Percentiles rank a stretch among this genome's conserved stretches.
Conservation (phyloP, 2,888 invertebrate genomes). For the Andrena dorsata region DNA sequence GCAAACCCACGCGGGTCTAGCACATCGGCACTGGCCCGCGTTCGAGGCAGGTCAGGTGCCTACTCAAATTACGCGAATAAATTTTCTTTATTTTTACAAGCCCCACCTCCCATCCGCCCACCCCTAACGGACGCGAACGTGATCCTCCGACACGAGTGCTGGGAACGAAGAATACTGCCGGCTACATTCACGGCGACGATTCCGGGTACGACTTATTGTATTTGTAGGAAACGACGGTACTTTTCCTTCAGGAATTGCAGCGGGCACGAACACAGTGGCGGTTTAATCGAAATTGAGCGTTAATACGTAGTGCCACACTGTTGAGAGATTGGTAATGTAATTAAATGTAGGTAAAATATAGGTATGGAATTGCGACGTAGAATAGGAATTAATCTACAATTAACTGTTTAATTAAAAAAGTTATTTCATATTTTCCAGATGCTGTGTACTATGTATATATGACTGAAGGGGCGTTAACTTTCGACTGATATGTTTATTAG, state of each 20-base stretch:
- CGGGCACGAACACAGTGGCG: neutral
- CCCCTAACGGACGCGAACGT: slow-evolving; percentile 45
- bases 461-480: too few species aligned
- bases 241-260: neutral
- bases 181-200: slow-evolving; percentile 70
- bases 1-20: slow-evolving; percentile 24
- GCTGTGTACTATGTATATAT: too few species aligned
- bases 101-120: slow-evolving; percentile 38
- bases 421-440: too few species aligned
- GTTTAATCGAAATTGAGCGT: neutral
- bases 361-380: too few species aligned
- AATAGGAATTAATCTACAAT: too few species aligned
- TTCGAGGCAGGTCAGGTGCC: slow-evolving; percentile 59
- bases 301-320: too few species aligned
- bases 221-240: slow-evolving; percentile 2
- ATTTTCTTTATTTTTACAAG: slow-evolving; percentile 83
- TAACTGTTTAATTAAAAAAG: too few species aligned
- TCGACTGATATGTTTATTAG: too few species aligned
- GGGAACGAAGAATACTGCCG: slow-evolving; percentile 43
- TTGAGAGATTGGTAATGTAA: too few species aligned
- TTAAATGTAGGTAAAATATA: too few species aligned
- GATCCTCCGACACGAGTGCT: slow-evolving; percentile 26
- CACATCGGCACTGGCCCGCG: slow-evolving; percentile 35
- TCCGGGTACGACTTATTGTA: slow-evolving; percentile 48
- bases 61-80: slow-evolving; percentile 84